Conservation (phyloP, 2,113 vertebrate genomes). For the Neotoma lepida region DNA sequence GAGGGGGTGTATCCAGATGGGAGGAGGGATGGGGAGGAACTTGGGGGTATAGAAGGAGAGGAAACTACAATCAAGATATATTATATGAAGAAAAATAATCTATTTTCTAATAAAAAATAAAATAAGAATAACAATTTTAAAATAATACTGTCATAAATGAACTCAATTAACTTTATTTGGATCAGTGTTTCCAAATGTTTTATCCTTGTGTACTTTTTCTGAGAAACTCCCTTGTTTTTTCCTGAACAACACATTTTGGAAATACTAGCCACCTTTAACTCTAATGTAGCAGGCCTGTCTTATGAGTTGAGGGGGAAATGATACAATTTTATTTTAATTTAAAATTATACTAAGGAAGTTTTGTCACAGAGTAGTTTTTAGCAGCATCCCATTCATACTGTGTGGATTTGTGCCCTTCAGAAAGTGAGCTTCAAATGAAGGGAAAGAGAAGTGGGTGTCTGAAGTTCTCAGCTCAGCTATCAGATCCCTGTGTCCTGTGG, state of each 20-base stretch:
- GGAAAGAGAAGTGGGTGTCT: conserved; percentile 24
- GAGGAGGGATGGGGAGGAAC: background rate
- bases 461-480: conserved; percentile 21
- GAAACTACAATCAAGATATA: background rate
- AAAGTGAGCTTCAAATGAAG: conserved; percentile 16
- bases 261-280: background rate
- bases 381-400: background rate
- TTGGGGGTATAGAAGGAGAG: background rate
- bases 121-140: background rate
- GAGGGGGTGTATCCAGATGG: background rate
- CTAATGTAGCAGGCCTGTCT: background rate
- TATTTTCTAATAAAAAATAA: background rate
- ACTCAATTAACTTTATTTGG: conserved; percentile 35
- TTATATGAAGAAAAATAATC: background rate
- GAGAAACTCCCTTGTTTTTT: background rate
- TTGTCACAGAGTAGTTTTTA: background rate
- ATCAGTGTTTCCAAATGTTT: conserved; percentile 4
- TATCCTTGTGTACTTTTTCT: background rate
- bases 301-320: background rate
- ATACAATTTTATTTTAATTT: background rate
- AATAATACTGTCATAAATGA: conserved; percentile 6
- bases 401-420: background rate
- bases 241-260: background rate
- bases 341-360: background rate
- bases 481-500: background rate